Conservation (phyloP, 1,140 invertebrate species). For the Agraylea sexmaculata region DNA sequence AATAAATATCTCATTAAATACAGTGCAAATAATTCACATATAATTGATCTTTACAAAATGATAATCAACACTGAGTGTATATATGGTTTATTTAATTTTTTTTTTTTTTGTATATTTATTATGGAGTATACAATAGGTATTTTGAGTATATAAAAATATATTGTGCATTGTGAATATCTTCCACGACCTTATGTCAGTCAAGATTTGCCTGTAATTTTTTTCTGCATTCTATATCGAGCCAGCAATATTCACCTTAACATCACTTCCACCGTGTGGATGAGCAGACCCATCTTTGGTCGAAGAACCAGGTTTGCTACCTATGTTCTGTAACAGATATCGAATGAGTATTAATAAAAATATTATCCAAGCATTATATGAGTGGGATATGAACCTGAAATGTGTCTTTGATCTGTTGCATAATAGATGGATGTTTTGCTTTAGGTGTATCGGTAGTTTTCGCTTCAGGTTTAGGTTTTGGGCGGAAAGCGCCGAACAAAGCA, state of each 20-base stretch:
- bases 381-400: conserved; percentile 40
- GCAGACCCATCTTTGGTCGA: conserved; percentile 49
- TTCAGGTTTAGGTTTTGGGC: conserved; percentile 69
- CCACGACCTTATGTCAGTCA: too few species aligned
- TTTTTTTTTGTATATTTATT: too few species aligned
- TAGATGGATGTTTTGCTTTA: conserved; percentile 54
- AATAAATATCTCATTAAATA: too few species aligned
- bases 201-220: too few species aligned
- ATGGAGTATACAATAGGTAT: too few species aligned
- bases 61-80: too few species aligned
- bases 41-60: too few species aligned
- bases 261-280: conserved; percentile 45
- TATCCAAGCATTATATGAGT: background rate
- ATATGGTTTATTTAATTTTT: too few species aligned
- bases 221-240: too few species aligned
- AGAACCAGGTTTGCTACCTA: conserved; percentile 28
- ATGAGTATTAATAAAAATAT: conserved; percentile 12
- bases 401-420: conserved; percentile 45
- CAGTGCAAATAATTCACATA: too few species aligned
- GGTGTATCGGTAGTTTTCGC: conserved; percentile 7
- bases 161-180: too few species aligned
- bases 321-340: conserved; percentile 33
- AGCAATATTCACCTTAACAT: conserved; percentile 42
- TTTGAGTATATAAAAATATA: too few species aligned
- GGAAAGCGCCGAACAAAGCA: conserved; percentile 73